These are phyloP conservation scores for Steinernema scapterisci DNA, from an alignment of 2,888 invertebrate species.

Conservation along the genomic window DNA sequence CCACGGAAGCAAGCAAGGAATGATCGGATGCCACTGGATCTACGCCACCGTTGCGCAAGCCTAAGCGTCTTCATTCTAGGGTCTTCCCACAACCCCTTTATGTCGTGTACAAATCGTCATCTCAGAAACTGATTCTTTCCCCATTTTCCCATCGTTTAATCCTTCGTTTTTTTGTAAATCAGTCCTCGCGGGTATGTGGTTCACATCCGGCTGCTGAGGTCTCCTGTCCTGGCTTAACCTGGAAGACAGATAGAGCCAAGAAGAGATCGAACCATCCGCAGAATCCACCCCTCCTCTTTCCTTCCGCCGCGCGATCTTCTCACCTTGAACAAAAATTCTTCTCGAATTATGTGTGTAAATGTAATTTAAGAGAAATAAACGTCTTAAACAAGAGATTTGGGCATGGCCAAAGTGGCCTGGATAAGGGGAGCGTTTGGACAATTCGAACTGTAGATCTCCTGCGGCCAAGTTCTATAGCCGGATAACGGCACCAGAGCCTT, in stretches of 20 bases:
- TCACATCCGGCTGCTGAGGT: background rate
- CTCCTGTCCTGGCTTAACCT: background rate
- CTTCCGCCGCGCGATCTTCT: constrained; percentile 28
- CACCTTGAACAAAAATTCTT: background rate
- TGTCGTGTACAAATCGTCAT: constrained; percentile 28
- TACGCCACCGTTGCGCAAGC: constrained; percentile 62
- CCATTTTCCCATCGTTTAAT: background rate
- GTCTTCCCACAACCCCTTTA: background rate
- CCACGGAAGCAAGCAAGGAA: constrained; percentile 62
- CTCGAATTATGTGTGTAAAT: constrained; percentile 31
- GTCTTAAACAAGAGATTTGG: background rate
- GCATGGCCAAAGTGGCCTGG: too few species aligned
- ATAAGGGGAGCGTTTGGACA: too few species aligned
- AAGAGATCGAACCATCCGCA: too few species aligned
- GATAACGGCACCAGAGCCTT: too few species aligned
- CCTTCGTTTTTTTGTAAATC: constrained; percentile 11
- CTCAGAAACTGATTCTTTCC: constrained; percentile 18
- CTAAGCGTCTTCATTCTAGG: constrained; percentile 33
- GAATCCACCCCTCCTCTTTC: background rate
- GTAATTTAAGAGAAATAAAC: constrained; percentile 30
- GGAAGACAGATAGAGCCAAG: too few species aligned
- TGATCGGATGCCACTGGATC: constrained; percentile 67
- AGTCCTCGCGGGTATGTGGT: constrained; percentile 11
- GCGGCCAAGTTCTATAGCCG: too few species aligned
- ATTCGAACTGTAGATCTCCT: too few species aligned